Percentiles rank a stretch among this genome's conserved stretches.
These are phyloP conservation scores for Zapus hudsonius DNA, from an alignment of 2,113 vertebrate genomes.

Conservation along the genomic window DNA sequence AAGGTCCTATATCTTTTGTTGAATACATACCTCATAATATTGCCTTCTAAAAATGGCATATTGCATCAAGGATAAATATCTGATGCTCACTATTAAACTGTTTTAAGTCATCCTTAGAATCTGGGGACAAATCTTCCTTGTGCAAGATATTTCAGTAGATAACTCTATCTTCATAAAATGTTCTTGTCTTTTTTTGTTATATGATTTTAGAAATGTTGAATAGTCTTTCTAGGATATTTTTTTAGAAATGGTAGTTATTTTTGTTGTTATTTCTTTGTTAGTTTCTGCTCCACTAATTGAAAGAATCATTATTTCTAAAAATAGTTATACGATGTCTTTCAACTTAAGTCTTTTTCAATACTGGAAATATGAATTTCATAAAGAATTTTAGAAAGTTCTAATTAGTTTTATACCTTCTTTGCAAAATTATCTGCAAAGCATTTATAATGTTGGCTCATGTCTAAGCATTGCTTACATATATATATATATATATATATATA, in stretches of 20 bases:
- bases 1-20: background rate
- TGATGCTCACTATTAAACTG: background rate
- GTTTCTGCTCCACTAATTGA: background rate
- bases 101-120: background rate
- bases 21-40: background rate
- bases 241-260: background rate
- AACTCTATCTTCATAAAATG: background rate
- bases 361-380: background rate
- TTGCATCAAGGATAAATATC: background rate
- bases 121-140: background rate
- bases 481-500: background rate
- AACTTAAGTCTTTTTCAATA: background rate
- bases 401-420: background rate
- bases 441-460: background rate
- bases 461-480: background rate
- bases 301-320: background rate
- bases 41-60: background rate
- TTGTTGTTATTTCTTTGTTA: background rate
- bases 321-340: background rate
- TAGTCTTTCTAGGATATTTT: background rate
- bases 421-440: background rate
- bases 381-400: background rate
- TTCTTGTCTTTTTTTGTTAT: background rate
- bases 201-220: background rate
- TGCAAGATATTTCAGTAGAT: background rate